Conservation (phyloP, 2,113 vertebrate genomes). For the Sphaerodactylus townsendi region DNA sequence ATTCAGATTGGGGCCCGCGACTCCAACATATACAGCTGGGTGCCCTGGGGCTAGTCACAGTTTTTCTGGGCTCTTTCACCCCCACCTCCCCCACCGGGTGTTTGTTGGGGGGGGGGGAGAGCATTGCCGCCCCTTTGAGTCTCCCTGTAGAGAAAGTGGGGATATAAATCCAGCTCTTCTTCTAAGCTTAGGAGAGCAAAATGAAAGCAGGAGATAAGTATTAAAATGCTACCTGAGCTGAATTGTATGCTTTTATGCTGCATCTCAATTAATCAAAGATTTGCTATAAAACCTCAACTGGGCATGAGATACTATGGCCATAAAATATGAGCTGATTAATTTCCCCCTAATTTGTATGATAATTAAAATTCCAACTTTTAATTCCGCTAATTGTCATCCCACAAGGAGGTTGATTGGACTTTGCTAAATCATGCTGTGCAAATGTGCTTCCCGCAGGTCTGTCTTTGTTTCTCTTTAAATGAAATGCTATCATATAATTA, state of each 20-base stretch:
- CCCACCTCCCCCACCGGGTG: too few relatives aligned
- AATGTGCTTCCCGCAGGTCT: constrained; percentile 64
- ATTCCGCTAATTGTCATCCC: constrained; percentile 77
- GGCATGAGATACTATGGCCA: constrained; percentile 61
- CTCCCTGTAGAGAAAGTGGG: too few relatives aligned
- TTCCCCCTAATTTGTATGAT: constrained; percentile 80
- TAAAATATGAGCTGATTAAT: constrained; percentile 79
- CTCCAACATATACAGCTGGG: too few relatives aligned
- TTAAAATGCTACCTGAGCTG: constrained; percentile 40
- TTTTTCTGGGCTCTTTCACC: too few relatives aligned
- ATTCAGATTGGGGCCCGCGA: too few relatives aligned
- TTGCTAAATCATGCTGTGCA: constrained; percentile 61
- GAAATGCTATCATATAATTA: constrained; percentile 55
- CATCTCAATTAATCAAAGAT: constrained; percentile 78
- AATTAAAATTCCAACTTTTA: constrained; percentile 83
- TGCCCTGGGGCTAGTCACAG: too few relatives aligned
- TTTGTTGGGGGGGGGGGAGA: too few relatives aligned
- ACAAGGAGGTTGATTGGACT: constrained; percentile 75
- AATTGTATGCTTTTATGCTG: constrained; percentile 64
- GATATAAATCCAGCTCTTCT: too few relatives aligned
- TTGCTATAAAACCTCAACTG: constrained; percentile 62
- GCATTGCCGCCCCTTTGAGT: too few relatives aligned
- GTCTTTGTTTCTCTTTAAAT: constrained; percentile 63
- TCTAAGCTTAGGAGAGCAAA: constrained; percentile 2
- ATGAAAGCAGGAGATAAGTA: not conserved